Conservation (phyloP, 2,113 vertebrate genomes). For the Austrofundulus limnaeus region DNA sequence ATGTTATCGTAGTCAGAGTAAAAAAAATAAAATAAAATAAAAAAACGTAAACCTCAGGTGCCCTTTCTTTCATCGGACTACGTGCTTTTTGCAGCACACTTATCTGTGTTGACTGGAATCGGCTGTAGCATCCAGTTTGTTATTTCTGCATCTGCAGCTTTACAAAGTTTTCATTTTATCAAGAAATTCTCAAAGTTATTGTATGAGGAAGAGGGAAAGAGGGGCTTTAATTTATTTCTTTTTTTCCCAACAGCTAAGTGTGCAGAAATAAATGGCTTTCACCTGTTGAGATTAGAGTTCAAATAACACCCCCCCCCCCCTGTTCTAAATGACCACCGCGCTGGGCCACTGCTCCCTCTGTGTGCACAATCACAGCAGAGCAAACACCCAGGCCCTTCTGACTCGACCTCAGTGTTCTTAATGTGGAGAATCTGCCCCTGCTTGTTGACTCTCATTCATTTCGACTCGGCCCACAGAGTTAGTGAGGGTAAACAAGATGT, state of each 20-base stretch:
- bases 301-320: slow-evolving; percentile 20
- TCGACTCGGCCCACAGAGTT: slow-evolving; percentile 37
- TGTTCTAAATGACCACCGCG: slow-evolving; percentile 52
- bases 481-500: slow-evolving; percentile 51
- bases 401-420: slow-evolving; percentile 53
- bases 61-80: slow-evolving; percentile 25
- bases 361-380: slow-evolving; percentile 42
- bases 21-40: not conserved
- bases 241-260: slow-evolving; percentile 28
- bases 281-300: slow-evolving; percentile 60
- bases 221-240: slow-evolving; percentile 44
- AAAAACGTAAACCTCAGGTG: slow-evolving; percentile 8
- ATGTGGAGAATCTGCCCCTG: slow-evolving; percentile 57
- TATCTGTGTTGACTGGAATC: slow-evolving; percentile 43
- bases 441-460: slow-evolving; percentile 53
- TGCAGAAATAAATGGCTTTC: slow-evolving; percentile 49
- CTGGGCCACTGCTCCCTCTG: slow-evolving; percentile 40
- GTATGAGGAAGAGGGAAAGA: slow-evolving; percentile 20
- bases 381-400: slow-evolving; percentile 55
- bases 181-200: slow-evolving; percentile 45
- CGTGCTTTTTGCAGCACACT: slow-evolving; percentile 38
- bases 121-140: slow-evolving; percentile 10
- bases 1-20: slow-evolving; percentile 39
- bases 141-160: slow-evolving; percentile 50
- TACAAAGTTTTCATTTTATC: slow-evolving; percentile 45